Evolutionary conservation across 2,797 vertebrate species (phyloP), one percentile per base, ranked within the genome.

Genomic region (Eurystomus glaucurus): DNA sequence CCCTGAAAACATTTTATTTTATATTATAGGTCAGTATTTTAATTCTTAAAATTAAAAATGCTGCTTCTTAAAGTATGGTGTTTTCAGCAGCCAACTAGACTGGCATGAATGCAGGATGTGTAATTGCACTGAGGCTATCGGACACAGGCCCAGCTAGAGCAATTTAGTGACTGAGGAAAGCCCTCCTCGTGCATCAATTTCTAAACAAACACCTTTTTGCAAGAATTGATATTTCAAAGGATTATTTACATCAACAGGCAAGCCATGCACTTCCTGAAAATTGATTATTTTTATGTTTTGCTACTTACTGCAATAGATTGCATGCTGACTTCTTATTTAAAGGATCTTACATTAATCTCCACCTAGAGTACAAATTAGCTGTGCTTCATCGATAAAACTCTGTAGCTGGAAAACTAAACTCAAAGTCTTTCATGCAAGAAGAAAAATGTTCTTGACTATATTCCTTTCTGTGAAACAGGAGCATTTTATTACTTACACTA

Each of bases 251-350:
- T 69, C 61, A 68, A 25, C 54, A 94, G 88, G 75, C 68, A 95
- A 70, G 39, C 29, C 55, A 46, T 78, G 70, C 71, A 57, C 58
- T 65, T 87, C 88, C 83, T 96, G 80, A 94, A 95, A 97, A 95
- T 91, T 15, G 64, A 96, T 96, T 95, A 43, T 90, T 92, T 94
- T 70, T 95, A 41, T 92, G 83, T 87, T 96, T 97, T 97, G 89
- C 70, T 91, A 7, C 28, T 97, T 96, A 61, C 54, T 93, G 58
- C 77, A 90, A 79, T 86, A 93, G 94, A 88, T 92, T 45, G 25
- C 93, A 78, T 93, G 77, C 86, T 98, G 93, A 91, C 86, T 97
- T 98, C 95, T 91, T 97, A 88, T 97, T 97, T 93, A 65, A 93
- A 97, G 97, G 88, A 94, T 85, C 81, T 97, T 96, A 68, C 84